These are phyloP conservation scores for Zaprionus lineosus DNA, from an alignment of 2,888 invertebrate species.

Conservation along the genomic window DNA sequence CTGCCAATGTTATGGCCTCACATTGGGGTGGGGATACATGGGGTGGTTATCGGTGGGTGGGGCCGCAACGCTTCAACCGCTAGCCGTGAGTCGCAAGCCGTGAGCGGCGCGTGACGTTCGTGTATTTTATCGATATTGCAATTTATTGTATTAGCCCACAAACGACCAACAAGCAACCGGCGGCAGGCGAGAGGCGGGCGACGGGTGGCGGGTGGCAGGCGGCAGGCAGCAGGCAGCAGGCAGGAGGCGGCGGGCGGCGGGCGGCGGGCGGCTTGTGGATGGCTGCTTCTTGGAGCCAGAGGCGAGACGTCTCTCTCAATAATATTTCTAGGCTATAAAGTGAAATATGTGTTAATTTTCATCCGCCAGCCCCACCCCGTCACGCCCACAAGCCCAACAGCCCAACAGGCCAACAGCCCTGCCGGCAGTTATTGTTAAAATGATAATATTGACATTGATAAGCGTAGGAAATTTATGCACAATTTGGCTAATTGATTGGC, in stretches of 20 bases:
- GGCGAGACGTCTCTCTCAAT: slow-evolving; percentile 43
- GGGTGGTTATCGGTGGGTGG: neutral
- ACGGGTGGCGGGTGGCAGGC: no score
- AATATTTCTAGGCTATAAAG: slow-evolving; percentile 69
- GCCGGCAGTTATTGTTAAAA: slow-evolving; percentile 64
- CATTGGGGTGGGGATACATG: neutral
- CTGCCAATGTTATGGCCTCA: neutral
- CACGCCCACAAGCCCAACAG: slow-evolving; percentile 25
- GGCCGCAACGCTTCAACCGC: no score
- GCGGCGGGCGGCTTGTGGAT: no score
- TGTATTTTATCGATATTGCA: slow-evolving; percentile 79
- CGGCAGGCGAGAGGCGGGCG: neutral
- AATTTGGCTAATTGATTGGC: slow-evolving; percentile 76
- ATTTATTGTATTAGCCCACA: slow-evolving; percentile 71
- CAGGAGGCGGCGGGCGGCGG: neutral
- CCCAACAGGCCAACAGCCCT: no score
- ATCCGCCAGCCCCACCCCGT: slow-evolving; percentile 23
- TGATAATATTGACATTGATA: slow-evolving; percentile 77
- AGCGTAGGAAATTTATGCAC: slow-evolving; percentile 77
- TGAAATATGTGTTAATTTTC: slow-evolving; percentile 75
- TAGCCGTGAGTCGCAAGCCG: slow-evolving; percentile 53
- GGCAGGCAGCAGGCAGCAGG: neutral
- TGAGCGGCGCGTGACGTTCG: slow-evolving; percentile 66
- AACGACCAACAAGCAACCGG: slow-evolving; percentile 20
- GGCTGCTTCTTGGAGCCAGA: slow-evolving; percentile 8